A percentile compares a stretch with the other conserved stretches of the same genome.
These are phyloP conservation scores for Drosophila novamexicana DNA, from an alignment of 1,140 invertebrate species.

Conservation along the genomic window DNA sequence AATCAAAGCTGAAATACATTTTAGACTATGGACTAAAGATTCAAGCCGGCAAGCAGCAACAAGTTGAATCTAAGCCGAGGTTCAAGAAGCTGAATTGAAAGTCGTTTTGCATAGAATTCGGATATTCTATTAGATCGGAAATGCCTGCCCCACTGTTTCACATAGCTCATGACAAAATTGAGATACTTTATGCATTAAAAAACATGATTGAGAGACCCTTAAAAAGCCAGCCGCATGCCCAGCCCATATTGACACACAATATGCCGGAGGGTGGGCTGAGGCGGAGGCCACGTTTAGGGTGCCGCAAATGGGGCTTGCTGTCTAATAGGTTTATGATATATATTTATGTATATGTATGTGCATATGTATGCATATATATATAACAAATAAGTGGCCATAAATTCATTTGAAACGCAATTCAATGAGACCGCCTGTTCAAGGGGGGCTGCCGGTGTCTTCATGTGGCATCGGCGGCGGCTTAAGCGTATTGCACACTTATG, in stretches of 20 bases:
- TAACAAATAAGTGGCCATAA: conserved; percentile 54
- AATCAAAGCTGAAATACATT: too few species aligned
- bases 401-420: conserved; percentile 55
- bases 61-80: too few species aligned
- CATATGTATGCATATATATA: conserved; percentile 32
- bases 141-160: too few species aligned
- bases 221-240: neutral
- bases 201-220: conserved; percentile 20
- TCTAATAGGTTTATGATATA: conserved; percentile 4
- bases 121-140: too few species aligned
- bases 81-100: too few species aligned
- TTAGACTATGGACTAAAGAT: too few species aligned
- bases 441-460: neutral
- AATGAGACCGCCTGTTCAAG: conserved; percentile 25
- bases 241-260: conserved; percentile 25
- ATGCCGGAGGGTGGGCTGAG: neutral
- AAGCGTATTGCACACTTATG: conserved; percentile 63
- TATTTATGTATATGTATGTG: conserved; percentile 22
- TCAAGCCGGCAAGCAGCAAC: too few species aligned
- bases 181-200: conserved; percentile 3
- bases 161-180: too few species aligned
- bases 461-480: conserved; percentile 21
- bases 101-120: too few species aligned
- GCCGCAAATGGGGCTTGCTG: neutral
- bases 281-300: neutral